These are phyloP conservation scores for Lycocerus yunnanus DNA, from an alignment of 2,888 invertebrate species.

Conservation along the genomic window DNA sequence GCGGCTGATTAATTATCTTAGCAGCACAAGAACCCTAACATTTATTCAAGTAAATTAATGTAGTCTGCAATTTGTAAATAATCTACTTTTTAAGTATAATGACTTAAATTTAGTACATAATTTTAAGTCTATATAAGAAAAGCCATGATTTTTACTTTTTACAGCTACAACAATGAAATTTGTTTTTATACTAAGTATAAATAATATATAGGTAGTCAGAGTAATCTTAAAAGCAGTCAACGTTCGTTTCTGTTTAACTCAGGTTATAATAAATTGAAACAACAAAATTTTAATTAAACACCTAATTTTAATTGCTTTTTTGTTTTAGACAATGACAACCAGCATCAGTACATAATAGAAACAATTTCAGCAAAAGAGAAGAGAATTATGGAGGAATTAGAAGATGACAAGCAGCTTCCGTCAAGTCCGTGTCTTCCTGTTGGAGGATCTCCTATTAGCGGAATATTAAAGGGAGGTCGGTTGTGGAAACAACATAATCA, in stretches of 20 bases:
- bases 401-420: conserved; percentile 45
- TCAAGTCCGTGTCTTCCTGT: conserved; percentile 35
- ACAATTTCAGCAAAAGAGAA: conserved; percentile 70
- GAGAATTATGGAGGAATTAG: conserved; percentile 61
- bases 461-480: conserved; percentile 78
- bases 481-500: conserved; percentile 66
- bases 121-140: neutral
- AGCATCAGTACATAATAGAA: conserved; percentile 64
- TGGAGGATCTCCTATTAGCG: conserved; percentile 64
- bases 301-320: neutral
- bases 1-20: neutral
- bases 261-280: neutral
- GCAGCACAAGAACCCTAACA: neutral
- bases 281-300: neutral
- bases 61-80: neutral
- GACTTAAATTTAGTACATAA: neutral
- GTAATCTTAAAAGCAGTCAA: neutral
- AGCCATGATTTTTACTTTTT: too few relatives aligned
- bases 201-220: neutral
- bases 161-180: neutral
- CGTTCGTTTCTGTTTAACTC: neutral
- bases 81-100: neutral
- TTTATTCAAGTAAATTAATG: neutral
- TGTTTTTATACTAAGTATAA: neutral
- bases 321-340: conserved; percentile 39